Base-by-base conservation (phyloP, 2,888 invertebrate genomes). In the Conchocele bisecta region DNA sequence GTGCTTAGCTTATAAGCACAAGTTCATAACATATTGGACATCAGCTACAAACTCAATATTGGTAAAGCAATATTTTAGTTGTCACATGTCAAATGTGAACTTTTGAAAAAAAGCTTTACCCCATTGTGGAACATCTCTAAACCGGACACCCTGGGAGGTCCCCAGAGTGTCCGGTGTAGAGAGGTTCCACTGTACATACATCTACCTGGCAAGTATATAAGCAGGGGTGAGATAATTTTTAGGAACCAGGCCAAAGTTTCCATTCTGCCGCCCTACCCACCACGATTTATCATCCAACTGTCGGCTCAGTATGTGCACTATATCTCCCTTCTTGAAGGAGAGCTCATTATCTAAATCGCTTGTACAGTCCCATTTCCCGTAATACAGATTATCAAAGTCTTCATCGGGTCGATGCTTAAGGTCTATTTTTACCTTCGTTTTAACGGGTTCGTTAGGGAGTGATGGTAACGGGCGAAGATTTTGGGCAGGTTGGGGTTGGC, bases 221-320 rank as follows among this genome's bases (percentile, higher is more conserved):
- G 90, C 89, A n/a, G 82, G 81, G 31, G 78, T 77, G 11, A 90
- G 77, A 59, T 82, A 90, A 7, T 75, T 72, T 73, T 88, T 89
- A 1, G 90, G 90, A 2, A 90, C 89, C 28, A 89, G 83, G 7
- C 90, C 90, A 58, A 84, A 80, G 54, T 83, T 81, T 6, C 88
- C 89, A 61, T 85, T 71, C 3, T 85, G 66, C 69, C 84, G 83
- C 3, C 87, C 89, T 6, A 89, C 81, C 90, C 89, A 89, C 90
- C 90, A 90, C 26, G 74, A 74, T 44, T 87, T 79, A 1, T 79
- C 71, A 53, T 89, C 89, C 75, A 86, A 86, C 44, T 89, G 85
- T 58, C 77, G 83, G 44, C 85, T 88, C 1, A 89, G 67, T 17
- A 90, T 75, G 48, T 85, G 83, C 13, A 90, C 83, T 7, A 88